Conservation (phyloP, 2,888 invertebrate species). For the Rhogogaster chlorosoma region DNA sequence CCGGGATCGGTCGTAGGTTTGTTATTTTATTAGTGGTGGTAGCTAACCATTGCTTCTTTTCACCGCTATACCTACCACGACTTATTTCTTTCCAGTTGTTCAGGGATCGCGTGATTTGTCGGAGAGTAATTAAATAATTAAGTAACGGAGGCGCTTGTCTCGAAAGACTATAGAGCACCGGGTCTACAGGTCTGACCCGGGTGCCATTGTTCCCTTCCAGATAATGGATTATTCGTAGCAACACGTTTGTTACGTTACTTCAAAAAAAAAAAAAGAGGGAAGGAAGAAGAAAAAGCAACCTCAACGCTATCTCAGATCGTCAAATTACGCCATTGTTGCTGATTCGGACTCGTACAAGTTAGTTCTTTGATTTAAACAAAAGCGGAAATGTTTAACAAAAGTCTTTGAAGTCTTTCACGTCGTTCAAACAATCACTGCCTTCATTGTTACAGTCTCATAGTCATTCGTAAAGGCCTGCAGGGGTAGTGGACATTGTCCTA, state of each 20-base stretch:
- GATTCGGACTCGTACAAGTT: not conserved
- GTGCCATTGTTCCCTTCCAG: slow-evolving; percentile 32
- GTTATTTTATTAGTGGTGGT: not conserved
- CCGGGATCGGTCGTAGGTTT: not conserved
- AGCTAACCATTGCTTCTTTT: not conserved
- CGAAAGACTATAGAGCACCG: slow-evolving; percentile 27
- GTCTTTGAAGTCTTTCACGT: slow-evolving; percentile 5
- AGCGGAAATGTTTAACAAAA: not conserved
- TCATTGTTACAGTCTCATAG: not conserved
- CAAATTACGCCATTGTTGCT: slow-evolving; percentile 26
- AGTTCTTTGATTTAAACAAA: slow-evolving; percentile 12
- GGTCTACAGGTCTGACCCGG: slow-evolving; percentile 2
- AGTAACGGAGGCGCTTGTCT: slow-evolving; percentile 28
- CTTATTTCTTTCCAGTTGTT: slow-evolving; percentile 32
- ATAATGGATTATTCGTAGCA: slow-evolving; percentile 42
- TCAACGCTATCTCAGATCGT: slow-evolving; percentile 16
- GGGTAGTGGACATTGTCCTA: not conserved
- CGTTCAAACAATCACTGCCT: not conserved
- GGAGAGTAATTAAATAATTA: slow-evolving; percentile 47
- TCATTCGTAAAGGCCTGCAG: not conserved
- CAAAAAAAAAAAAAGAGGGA: not conserved
- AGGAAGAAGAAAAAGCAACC: not conserved
- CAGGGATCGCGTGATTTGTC: slow-evolving; percentile 43
- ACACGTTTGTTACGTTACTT: slow-evolving; percentile 24
- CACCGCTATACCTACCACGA: not conserved